Base-by-base conservation (phyloP, 2,888 invertebrate species). In the Drosophila differens region DNA sequence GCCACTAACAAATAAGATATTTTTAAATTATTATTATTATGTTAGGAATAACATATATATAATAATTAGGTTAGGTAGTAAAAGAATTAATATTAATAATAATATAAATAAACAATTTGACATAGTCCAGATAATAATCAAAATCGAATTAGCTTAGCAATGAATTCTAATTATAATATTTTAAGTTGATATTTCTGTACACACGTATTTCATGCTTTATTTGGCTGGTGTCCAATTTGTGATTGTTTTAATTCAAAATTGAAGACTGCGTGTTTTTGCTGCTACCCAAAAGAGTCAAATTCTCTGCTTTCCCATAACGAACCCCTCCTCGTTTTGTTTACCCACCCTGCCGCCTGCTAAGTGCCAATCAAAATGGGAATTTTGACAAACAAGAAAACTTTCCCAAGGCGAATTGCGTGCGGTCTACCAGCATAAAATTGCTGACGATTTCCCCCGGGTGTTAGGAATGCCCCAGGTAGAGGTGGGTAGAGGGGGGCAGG, bases 391-490 rank as follows among this genome's bases (percentile, higher is more conserved):
- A 76, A 72, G 80, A 71, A 81, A 80, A 75, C 72, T 89, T 87
- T 91, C 90, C 85, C 90, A 91, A 87, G 81, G 85, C 87, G 59
- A 85, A 89, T 87, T 81, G 90, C 90, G 77, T 90, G 84, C 68
- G 78, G 59, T 79, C 85, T 87, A 91, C 87, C 87, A 89, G 87
- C 87, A 88, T 89, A 89, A 91, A 91, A 89, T 85, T 76, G 85
- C 90, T 90, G 83, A 91, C 81, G 82, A 69, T 73, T 73, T 76
- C 65, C 75, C 73, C 57, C 22, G 70, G 79, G 69, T 33, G 19
- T 28, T 12, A 30, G 57, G 47, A 63, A 39, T 32, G 75, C 68
- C 79, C 78, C 80, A 81, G 79, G 82, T 79, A 78, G 12, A 1
- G 51, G 3, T 30, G 4, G 58, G 73, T 73, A 62, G 60, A 57